Percentiles rank a stretch among this genome's conserved stretches.
Evolutionary conservation across 2,113 vertebrate genomes (phyloP).

Genomic region (Trichechus manatus): DNA sequence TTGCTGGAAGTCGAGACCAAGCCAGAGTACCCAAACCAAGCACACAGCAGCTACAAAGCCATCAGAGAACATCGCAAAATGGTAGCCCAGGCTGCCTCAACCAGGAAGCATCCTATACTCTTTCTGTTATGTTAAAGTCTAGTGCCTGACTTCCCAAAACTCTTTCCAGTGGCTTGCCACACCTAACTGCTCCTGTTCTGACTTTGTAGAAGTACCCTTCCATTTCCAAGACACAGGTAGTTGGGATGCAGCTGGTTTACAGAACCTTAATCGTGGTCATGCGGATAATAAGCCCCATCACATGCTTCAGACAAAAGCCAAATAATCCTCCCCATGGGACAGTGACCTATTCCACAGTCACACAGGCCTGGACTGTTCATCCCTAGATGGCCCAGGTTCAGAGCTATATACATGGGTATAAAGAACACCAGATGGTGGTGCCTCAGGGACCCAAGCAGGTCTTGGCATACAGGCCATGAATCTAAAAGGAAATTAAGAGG

Average conservation of each 20-base stretch:
- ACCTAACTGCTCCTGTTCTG: not conserved
- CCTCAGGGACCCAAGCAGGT: not conserved
- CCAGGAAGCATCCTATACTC: not conserved
- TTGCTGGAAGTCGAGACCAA: conserved; percentile 15
- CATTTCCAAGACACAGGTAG: not conserved
- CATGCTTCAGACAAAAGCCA: not conserved
- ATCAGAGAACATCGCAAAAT: not conserved
- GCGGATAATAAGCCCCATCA: not conserved
- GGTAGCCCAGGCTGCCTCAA: not conserved
- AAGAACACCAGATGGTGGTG: not conserved
- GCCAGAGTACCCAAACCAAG: not conserved
- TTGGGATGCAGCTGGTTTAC: not conserved
- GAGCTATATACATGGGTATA: not conserved
- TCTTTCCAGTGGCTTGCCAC: not conserved
- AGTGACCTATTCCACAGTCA: not conserved
- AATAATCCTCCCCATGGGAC: not conserved
- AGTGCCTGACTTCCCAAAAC: not conserved
- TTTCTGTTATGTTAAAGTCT: not conserved
- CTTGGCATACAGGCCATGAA: not conserved
- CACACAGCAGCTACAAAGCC: not conserved
- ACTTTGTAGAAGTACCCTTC: not conserved
- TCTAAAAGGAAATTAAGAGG: conserved; percentile 7
- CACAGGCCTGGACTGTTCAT: not conserved
- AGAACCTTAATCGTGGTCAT: not conserved
- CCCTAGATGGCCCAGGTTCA: not conserved